Base-by-base conservation (phyloP, 1,140 invertebrate genomes). In the Fopius arisanus region DNA sequence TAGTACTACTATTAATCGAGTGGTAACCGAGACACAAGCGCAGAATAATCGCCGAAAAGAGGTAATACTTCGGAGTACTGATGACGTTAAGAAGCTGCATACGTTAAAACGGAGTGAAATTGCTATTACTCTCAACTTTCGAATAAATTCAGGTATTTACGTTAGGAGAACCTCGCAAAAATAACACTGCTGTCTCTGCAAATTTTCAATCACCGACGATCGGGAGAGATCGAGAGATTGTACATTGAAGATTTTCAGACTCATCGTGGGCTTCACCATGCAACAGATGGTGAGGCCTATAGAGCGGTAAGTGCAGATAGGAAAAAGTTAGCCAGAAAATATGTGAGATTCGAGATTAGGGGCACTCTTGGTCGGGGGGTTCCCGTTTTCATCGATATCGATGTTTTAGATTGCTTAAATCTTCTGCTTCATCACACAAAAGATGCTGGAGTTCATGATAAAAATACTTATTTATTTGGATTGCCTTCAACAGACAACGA, bases 131-230 rank as follows among this genome's bases (percentile, higher is more conserved):
- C 9, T 43, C 21, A 23, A 19, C 54, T 78, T n/a, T 5, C 28
- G 21, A 62, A 62, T 3, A 54, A 48, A 37, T 78, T 67, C 23
- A 26, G 14, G 1, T 1, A 21, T 0, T 3, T 16, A 2, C 19
- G 29, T 0, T 71, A 72, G 63, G 26, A 12, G 21, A 37, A 73
- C 0, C 41, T 78, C 1, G 4, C 5, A 2, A 40, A 75, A 69
- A 9, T 0, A 12, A 75, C 68, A 12, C 37, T 75, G 40, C 21
- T 51, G 0, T 62, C 41, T 6, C 6, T 76, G 16, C 65, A 74
- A 51, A 0, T 73, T 1, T 78, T 76, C 63, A 78, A 78, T 68
- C 67, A 70, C 0, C 48, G 77, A 6, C 9, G 75, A 37, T 67
- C 73, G 2, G 75, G 75, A 3, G 75, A 76, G 51, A 51, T 74